phyloP scores from a whole-genome alignment of 2,888 invertebrate species.

The Plutella xylostella region DNA sequence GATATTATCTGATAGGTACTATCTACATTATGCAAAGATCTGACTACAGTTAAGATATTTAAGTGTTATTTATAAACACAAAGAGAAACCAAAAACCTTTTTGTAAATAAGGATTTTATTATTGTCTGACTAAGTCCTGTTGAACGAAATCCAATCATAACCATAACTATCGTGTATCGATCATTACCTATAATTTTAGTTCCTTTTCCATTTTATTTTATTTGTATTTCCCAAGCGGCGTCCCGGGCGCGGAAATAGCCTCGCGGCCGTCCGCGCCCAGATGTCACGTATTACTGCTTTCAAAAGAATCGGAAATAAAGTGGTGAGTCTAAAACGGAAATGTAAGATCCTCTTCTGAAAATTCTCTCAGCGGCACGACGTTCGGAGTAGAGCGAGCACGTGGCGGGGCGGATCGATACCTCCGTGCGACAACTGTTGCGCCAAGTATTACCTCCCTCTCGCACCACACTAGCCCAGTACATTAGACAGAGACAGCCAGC shows the following conservation, averaged over 20 bases:
- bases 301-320: too few relatives aligned
- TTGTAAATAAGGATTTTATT: too few relatives aligned
- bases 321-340: constrained; percentile 15
- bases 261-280: too few relatives aligned
- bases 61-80: too few relatives aligned
- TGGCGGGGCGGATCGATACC: constrained; percentile 53
- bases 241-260: too few relatives aligned
- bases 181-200: not conserved
- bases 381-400: constrained; percentile 35
- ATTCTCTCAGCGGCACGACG: constrained; percentile 15
- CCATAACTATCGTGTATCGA: constrained; percentile 2
- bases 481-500: constrained; percentile 27
- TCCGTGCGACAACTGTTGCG: constrained; percentile 64
- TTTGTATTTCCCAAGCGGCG: constrained; percentile 31
- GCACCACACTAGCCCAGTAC: constrained; percentile 14
- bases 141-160: too few relatives aligned
- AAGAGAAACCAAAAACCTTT: too few relatives aligned
- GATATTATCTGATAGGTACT: too few relatives aligned
- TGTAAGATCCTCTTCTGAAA: constrained; percentile 8
- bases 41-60: too few relatives aligned
- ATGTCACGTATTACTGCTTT: too few relatives aligned
- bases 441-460: constrained; percentile 31
- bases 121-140: too few relatives aligned
- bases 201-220: constrained; percentile 33
- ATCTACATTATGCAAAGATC: too few relatives aligned